Evolutionary conservation across 2,113 vertebrate species (phyloP), one percentile per base, ranked within the genome.

Genomic region (Ciconia stormi): DNA sequence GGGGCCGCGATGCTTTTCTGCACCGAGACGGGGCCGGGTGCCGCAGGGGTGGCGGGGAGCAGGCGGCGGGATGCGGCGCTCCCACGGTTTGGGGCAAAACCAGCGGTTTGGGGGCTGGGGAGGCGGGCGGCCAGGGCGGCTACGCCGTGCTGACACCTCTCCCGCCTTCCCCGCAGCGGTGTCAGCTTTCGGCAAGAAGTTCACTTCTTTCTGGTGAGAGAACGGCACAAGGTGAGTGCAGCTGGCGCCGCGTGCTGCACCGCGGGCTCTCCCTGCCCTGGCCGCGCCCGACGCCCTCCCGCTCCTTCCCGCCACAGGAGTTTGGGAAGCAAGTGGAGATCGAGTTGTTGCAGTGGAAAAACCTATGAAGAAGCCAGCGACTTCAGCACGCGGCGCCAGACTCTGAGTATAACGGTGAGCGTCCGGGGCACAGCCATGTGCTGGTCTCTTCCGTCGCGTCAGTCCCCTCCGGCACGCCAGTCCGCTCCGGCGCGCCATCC

Each of bases 171-270:
- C 80, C 4, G 1, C 95, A 97, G 99, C 99, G 92, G 98, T 99
- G 95, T 99, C 99, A 93, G 99, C 99, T 97, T 99, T 99, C 32
- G 99, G 99, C 95, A 99, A 99, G 98, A 99, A 99, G 98, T 99
- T 99, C 98, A 99, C 99, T 97, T 99, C 99, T 20, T 99, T 99
- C 96, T 99, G 99, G 99, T 99, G 99, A 99, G 98, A 97, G 88
- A 96, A 98, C 90, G 94, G 93, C 91, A 91, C 95, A 96, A 96
- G 98, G 99, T 99, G 95, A 99, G 99, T 98, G 79, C 36, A 56
- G 69, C 32, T 9, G 3, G 38, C 6, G 2, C 11, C 0, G 0
- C 44, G 38, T 2, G 12, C 87, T 30, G 38, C 0, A 3, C 77
- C 0, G 0, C 4, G 13, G 42, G 34, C 25, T 87, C 6, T 52